Percentiles rank a stretch among this genome's conserved stretches.
These are phyloP conservation scores for Colossoma macropomum DNA, from an alignment of 2,113 vertebrate species.

Conservation along the genomic window DNA sequence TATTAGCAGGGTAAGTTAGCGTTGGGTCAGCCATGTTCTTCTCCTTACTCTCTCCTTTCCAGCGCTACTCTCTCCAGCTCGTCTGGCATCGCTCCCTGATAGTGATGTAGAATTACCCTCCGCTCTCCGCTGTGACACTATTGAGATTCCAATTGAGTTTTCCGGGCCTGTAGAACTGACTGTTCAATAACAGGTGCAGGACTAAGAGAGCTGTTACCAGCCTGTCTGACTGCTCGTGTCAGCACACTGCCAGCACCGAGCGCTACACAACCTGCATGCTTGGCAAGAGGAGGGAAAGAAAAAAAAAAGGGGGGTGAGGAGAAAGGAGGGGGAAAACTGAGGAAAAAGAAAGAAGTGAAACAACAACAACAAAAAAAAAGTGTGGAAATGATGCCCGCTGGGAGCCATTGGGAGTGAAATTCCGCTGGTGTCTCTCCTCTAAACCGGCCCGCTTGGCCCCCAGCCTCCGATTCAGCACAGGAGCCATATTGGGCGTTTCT, in stretches of 20 bases:
- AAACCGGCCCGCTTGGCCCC: conserved; percentile 72
- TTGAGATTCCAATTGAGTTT: conserved; percentile 86
- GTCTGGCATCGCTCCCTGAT: conserved; percentile 71
- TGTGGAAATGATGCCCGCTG: conserved; percentile 74
- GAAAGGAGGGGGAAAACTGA: conserved; percentile 29
- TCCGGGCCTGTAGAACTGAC: conserved; percentile 72
- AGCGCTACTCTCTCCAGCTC: neutral
- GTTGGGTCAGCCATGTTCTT: neutral
- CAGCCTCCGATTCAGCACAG: conserved; percentile 73
- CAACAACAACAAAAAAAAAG: conserved; percentile 50
- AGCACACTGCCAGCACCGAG: conserved; percentile 74
- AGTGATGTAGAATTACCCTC: conserved; percentile 82
- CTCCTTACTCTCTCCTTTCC: neutral
- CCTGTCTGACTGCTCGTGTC: conserved; percentile 81
- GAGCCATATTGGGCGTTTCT: conserved; percentile 78
- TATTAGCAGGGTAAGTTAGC: neutral
- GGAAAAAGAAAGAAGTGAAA: conserved; percentile 53
- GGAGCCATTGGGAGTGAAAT: conserved; percentile 75
- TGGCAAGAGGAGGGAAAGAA: conserved; percentile 70
- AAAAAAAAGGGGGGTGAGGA: conserved; percentile 17
- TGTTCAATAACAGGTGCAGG: conserved; percentile 84
- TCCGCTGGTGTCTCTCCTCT: conserved; percentile 68
- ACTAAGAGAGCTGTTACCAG: conserved; percentile 79
- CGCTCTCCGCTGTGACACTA: conserved; percentile 79
- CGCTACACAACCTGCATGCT: conserved; percentile 78